A percentile compares a stretch with the other conserved stretches of the same genome.
These are phyloP conservation scores for Drosophila arizonae DNA, from an alignment of 1,140 invertebrate species.

Conservation along the genomic window DNA sequence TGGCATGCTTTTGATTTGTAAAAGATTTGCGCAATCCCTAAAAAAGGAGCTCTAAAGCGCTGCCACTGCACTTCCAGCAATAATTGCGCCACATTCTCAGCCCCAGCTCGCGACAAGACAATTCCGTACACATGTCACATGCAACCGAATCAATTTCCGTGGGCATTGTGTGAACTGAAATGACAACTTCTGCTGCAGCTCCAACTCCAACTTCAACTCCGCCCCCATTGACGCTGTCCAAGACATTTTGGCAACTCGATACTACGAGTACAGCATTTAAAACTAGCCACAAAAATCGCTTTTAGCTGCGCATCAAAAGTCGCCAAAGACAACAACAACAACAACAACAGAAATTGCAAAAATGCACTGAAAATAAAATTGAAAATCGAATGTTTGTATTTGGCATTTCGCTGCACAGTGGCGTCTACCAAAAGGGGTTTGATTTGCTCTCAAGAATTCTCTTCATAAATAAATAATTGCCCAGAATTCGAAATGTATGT, in stretches of 20 bases:
- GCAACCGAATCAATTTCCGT: conserved; percentile 78
- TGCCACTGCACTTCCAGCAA: conserved; percentile 45
- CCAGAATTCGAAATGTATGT: too few relatives aligned
- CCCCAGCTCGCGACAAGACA: conserved; percentile 19
- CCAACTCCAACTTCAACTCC: conserved; percentile 9
- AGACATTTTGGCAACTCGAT: conserved; percentile 15
- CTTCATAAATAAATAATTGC: too few relatives aligned
- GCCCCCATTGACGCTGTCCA: conserved; percentile 1
- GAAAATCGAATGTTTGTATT: conserved; percentile 20
- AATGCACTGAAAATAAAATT: conserved; percentile 51
- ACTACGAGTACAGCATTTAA: conserved; percentile 64
- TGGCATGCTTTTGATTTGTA: conserved; percentile 72
- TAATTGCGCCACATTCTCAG: conserved; percentile 58
- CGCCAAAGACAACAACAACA: conserved; percentile 32
- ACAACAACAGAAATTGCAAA: background rate
- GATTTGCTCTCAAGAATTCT: background rate
- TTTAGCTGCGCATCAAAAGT: conserved; percentile 56
- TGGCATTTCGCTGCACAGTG: conserved; percentile 7
- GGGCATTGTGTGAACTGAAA: conserved; percentile 66
- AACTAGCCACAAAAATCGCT: conserved; percentile 51
- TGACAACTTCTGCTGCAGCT: conserved; percentile 46
- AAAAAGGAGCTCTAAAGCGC: conserved; percentile 28
- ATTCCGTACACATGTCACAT: conserved; percentile 79
- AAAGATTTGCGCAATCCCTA: conserved; percentile 67
- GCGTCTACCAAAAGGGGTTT: background rate